Evolutionary conservation across 1,140 invertebrate genomes (phyloP).

Genomic region (Drosophila pandora): DNA sequence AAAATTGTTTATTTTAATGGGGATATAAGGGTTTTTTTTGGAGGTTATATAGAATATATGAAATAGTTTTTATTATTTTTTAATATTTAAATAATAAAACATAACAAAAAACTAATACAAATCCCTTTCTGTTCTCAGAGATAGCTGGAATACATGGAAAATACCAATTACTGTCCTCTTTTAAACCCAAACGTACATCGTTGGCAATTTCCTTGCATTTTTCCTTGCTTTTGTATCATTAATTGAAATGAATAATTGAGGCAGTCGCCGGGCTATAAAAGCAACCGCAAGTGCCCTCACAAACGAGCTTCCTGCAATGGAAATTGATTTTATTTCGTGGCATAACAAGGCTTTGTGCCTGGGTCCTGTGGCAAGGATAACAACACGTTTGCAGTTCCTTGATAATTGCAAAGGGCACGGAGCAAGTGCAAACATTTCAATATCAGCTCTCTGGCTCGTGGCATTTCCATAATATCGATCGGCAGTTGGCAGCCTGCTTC

Average conservation of each 20-base stretch:
- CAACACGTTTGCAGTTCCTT: constrained; percentile 50
- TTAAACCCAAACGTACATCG: constrained; percentile 18
- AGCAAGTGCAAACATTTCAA: constrained; percentile 61
- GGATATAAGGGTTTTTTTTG: background rate
- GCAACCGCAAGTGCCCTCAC: constrained; percentile 17
- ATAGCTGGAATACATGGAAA: background rate
- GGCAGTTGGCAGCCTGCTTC: constrained; percentile 20
- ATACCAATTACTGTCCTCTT: background rate
- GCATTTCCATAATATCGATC: constrained; percentile 80
- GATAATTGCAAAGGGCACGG: constrained; percentile 68
- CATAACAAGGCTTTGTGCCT: constrained; percentile 21
- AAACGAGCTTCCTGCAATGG: constrained; percentile 40
- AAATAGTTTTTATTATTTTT: too few relatives aligned
- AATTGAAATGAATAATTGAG: constrained; percentile 69
- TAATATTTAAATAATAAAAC: too few relatives aligned
- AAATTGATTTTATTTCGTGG: constrained; percentile 65
- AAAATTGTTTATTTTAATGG: background rate
- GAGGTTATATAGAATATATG: background rate
- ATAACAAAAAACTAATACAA: too few relatives aligned
- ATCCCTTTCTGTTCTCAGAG: too few relatives aligned
- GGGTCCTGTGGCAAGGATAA: constrained; percentile 53
- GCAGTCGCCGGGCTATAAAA: constrained; percentile 12
- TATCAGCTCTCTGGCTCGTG: constrained; percentile 55
- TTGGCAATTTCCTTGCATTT: constrained; percentile 23
- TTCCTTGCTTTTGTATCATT: constrained; percentile 46